These are phyloP conservation scores for Mus caroli DNA, from an alignment of 2,797 vertebrate genomes.

Conservation along the genomic window DNA sequence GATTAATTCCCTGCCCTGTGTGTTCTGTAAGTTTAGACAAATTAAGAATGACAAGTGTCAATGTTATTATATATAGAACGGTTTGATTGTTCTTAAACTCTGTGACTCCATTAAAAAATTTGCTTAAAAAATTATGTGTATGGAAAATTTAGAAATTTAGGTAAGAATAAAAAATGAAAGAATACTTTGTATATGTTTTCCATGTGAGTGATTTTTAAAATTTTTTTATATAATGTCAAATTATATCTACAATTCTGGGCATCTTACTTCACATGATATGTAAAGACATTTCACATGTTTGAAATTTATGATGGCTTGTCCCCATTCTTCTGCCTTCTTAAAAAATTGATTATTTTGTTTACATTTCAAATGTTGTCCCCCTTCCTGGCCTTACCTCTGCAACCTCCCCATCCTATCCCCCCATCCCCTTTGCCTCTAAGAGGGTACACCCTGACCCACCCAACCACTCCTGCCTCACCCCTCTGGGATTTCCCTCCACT, in stretches of 20 bases:
- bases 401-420: too few species aligned
- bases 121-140: background rate
- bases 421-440: too few species aligned
- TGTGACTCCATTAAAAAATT: background rate
- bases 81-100: background rate
- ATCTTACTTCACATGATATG: background rate
- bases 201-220: background rate
- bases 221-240: slow-evolving; percentile 28
- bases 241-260: background rate
- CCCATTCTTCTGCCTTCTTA: background rate
- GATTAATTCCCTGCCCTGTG: background rate
- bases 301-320: background rate
- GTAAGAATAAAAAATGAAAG: background rate
- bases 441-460: too few species aligned
- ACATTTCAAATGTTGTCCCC: too few species aligned
- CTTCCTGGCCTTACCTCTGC: too few species aligned
- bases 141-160: slow-evolving; percentile 25
- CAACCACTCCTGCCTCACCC: too few species aligned
- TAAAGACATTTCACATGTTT: background rate
- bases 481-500: too few species aligned
- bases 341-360: too few species aligned
- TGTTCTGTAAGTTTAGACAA: background rate
- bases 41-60: background rate
- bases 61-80: background rate
- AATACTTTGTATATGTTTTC: background rate